A percentile compares a stretch with the other conserved stretches of the same genome.
Conservation (phyloP, 2,113 vertebrate species). For the Octodon degus region DNA sequence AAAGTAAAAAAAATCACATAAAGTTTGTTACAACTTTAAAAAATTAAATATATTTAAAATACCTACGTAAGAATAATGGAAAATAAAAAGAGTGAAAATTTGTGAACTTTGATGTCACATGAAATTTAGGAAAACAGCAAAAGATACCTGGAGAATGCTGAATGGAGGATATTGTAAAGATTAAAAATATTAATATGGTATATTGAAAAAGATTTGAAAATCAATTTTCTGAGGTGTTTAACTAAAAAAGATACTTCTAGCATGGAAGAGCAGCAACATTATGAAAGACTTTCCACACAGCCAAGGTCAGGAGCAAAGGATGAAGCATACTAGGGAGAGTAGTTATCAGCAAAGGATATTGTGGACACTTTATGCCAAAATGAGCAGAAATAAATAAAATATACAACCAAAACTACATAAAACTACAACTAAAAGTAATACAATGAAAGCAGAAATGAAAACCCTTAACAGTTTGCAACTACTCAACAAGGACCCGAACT, state of each 20-base stretch:
- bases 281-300: neutral
- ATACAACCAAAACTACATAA: neutral
- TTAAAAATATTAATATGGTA: neutral
- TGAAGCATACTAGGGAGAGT: neutral
- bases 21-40: no score
- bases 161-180: neutral
- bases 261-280: neutral
- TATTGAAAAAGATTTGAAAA: neutral
- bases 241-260: neutral
- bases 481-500: neutral
- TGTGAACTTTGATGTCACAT: neutral
- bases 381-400: neutral
- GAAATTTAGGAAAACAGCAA: neutral
- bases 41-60: neutral
- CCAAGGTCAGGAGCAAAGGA: neutral
- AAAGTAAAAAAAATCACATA: no score
- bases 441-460: neutral
- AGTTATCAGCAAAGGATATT: neutral
- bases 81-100: neutral
- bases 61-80: neutral
- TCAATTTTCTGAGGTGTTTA: slow-evolving; percentile 10
- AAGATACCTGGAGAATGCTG: neutral
- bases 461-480: neutral
- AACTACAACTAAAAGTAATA: neutral
- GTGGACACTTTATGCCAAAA: slow-evolving; percentile 2